Percentiles rank a stretch among this genome's conserved stretches.
Conservation (phyloP, 1,140 invertebrate genomes). For the Homarus americanus region DNA sequence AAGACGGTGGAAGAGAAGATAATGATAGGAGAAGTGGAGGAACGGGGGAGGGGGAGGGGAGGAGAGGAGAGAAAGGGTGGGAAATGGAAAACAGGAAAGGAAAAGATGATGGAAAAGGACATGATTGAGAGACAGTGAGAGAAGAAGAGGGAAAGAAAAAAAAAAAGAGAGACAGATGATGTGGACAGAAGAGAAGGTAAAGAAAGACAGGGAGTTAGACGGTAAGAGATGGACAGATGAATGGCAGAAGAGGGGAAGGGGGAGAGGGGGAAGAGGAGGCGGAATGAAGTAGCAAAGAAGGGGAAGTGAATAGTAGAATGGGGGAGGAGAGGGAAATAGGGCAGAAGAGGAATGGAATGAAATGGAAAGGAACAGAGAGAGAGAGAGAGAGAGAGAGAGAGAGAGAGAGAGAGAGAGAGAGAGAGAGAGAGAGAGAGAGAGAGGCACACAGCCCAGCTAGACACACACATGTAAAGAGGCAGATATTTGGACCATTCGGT, state of each 20-base stretch:
- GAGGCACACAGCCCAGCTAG: not conserved
- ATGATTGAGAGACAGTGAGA: no score
- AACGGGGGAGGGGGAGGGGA: no score
- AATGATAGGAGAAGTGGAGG: no score
- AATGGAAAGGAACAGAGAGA: not conserved
- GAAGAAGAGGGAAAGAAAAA: not conserved
- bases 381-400: slow-evolving; percentile 6
- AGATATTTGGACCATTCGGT: slow-evolving; percentile 63
- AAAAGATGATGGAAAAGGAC: slow-evolving; percentile 10
- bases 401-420: slow-evolving; percentile 38
- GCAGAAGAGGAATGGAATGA: not conserved
- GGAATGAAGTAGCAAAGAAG: slow-evolving; percentile 23
- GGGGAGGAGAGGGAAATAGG: slow-evolving; percentile 40
- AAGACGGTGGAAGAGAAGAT: no score
- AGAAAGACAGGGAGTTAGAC: no score
- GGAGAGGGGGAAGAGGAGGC: not conserved
- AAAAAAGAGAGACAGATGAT: not conserved
- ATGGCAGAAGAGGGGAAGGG: no score
- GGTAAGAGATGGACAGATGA: not conserved
- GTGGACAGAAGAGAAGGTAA: not conserved
- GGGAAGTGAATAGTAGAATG: slow-evolving; percentile 4
- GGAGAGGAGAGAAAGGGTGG: no score
- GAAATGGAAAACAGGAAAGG: slow-evolving; percentile 26
- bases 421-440: slow-evolving; percentile 16
- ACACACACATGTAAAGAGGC: slow-evolving; percentile 41